A percentile compares a stretch with the other conserved stretches of the same genome.
These are phyloP conservation scores for Antheraea yamamai DNA, from an alignment of 2,888 invertebrate species.

Conservation along the genomic window DNA sequence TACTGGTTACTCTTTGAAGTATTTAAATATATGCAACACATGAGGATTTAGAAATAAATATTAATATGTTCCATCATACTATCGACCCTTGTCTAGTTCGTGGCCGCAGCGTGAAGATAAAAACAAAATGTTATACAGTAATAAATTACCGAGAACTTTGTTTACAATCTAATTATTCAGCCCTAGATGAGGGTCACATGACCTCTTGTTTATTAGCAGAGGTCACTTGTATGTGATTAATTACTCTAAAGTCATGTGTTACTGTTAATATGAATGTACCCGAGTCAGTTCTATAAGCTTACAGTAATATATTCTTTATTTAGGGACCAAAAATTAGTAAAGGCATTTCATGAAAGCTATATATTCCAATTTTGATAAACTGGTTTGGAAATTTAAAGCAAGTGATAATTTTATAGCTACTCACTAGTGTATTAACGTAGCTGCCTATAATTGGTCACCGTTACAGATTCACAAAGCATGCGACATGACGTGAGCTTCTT, in stretches of 20 bases:
- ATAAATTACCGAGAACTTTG: conserved; percentile 14
- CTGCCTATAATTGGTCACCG: no score
- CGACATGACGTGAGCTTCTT: no score
- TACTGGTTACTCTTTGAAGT: no score
- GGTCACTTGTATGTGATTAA: conserved; percentile 13
- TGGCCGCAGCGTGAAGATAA: conserved; percentile 7
- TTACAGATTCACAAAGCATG: no score
- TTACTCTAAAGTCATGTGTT: not conserved
- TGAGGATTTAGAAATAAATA: not conserved
- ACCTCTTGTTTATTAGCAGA: conserved; percentile 12
- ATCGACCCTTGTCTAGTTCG: not conserved
- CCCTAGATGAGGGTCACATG: conserved; percentile 15
- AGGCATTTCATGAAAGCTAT: not conserved
- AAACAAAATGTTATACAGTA: conserved; percentile 2
- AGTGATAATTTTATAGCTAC: no score
- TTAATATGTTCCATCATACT: not conserved
- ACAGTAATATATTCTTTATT: not conserved
- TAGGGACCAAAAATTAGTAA: not conserved
- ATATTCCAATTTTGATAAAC: no score
- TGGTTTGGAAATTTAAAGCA: no score
- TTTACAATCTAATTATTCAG: conserved; percentile 11
- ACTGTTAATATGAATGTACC: not conserved
- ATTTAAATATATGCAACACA: no score
- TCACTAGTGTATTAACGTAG: no score
- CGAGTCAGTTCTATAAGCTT: not conserved